Evolutionary conservation across 2,888 invertebrate genomes (phyloP), one percentile per base, ranked within the genome.

Genomic region (Cantharis lateralis): DNA sequence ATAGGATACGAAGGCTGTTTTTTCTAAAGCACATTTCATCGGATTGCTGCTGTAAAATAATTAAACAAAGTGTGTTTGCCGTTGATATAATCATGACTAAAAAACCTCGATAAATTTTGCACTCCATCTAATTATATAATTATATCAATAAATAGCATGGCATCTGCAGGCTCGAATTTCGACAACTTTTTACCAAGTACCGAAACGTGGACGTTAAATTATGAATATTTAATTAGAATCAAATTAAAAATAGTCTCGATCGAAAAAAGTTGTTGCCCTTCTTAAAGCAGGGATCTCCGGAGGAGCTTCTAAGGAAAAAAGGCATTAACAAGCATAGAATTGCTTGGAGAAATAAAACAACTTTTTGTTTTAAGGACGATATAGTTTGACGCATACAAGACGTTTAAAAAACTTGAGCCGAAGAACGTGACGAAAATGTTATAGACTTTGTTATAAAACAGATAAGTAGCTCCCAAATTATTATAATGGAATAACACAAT

Each of bases 111-210:
- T 72, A 72, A 72, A 73, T 73, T 48, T 73, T 20, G 73, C 69
- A 68, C 62, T 68, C 68, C 68, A 26, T 75, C 68, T 64, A 71
- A 68, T 71, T 66, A 74, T 71, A 71, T 70, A 71, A 71, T 64
- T 72, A 71, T 62, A 62, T 76, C 72, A 72, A 76, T 76, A 76
- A 76, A 72, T 72, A 72, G 69, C 62, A 13, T 68, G 63, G 72
- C 76, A 76, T 76, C 76, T 76, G 76, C 70, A 24, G 63, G 24
- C 24, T 66, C 24, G 13, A 66, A 66, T 66, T 15, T 66, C 48
- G n/a, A 48, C 48, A 48, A 48, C 48, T 48, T 48, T 48, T 48
- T 48, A n/a, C 48, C 7, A n/a, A n/a, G n/a, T 13, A 13, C 13
- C n/a, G 48, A 48, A n/a, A 48, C 48, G 48, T 48, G 48, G n/a